A percentile compares a stretch with the other conserved stretches of the same genome.
phyloP scores from a whole-genome alignment of 2,797 vertebrate species.

The Selene dorsalis region DNA sequence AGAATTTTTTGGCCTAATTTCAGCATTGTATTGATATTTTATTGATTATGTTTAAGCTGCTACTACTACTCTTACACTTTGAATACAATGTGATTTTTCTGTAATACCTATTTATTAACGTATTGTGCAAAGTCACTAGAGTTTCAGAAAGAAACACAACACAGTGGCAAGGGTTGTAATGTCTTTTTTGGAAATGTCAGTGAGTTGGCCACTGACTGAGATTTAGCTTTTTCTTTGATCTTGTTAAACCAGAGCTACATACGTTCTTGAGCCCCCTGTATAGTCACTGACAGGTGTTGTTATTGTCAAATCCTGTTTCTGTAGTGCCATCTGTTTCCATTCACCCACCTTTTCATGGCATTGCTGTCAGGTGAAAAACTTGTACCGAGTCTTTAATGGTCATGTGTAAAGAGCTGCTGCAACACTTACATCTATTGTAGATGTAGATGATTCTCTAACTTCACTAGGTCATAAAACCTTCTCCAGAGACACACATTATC shows the following conservation, averaged over 20 bases:
- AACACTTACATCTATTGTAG: too few relatives aligned
- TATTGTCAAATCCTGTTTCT: neutral
- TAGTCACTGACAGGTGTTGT: neutral
- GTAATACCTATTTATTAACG: too few relatives aligned
- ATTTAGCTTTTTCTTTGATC: neutral
- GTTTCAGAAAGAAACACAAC: too few relatives aligned
- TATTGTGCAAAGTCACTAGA: too few relatives aligned
- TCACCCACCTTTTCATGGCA: neutral
- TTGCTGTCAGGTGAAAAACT: neutral
- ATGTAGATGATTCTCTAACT: too few relatives aligned
- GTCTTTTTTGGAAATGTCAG: neutral
- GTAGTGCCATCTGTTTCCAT: neutral
- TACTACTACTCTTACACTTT: neutral
- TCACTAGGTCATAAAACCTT: neutral
- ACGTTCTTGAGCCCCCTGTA: neutral
- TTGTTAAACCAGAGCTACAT: neutral
- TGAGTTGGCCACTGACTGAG: too few relatives aligned
- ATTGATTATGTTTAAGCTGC: too few relatives aligned
- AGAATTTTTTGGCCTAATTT: conserved; percentile 26
- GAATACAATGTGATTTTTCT: neutral
- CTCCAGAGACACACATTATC: neutral
- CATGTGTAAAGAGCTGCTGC: too few relatives aligned
- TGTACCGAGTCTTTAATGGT: neutral
- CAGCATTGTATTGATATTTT: neutral
- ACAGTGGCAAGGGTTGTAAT: too few relatives aligned